phyloP scores from a whole-genome alignment of 2,113 vertebrate species.

The Sceloporus tristichus region DNA sequence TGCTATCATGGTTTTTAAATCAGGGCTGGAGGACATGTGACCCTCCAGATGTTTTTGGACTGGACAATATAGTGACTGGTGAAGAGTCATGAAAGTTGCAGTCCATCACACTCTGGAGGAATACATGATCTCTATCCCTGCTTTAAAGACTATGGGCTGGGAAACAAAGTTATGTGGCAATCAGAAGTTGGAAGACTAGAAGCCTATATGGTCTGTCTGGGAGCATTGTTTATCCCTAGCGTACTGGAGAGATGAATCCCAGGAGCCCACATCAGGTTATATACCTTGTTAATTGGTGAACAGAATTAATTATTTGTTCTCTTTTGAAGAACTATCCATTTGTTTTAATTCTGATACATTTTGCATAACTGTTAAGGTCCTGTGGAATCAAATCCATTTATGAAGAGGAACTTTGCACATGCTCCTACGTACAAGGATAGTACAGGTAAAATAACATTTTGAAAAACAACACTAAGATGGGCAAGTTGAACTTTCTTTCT shows the following conservation, averaged over 20 bases:
- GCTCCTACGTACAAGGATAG: not conserved
- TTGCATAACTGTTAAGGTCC: slow-evolving; percentile 53
- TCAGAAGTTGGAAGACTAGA: not conserved
- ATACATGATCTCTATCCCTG: not conserved
- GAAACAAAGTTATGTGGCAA: not conserved
- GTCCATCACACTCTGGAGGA: not conserved
- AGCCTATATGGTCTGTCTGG: not conserved
- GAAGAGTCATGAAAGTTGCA: not conserved
- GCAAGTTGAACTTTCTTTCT: not conserved
- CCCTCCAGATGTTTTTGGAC: not conserved
- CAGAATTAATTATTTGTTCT: not conserved
- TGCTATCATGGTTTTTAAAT: not conserved
- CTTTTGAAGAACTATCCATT: not conserved
- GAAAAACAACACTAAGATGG: not conserved
- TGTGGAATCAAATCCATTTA: slow-evolving; percentile 39
- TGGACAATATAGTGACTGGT: not conserved
- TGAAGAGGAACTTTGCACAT: slow-evolving; percentile 37
- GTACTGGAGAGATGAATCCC: not conserved
- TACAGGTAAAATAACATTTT: slow-evolving; percentile 55
- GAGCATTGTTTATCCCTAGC: not conserved
- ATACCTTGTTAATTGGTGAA: not conserved
- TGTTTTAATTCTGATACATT: not conserved
- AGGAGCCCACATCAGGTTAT: not conserved
- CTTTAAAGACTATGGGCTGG: too few relatives aligned
- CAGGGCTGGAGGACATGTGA: not conserved